These are phyloP conservation scores for Sarcophaga peregrina DNA, from an alignment of 1,140 invertebrate species.

Conservation along the genomic window DNA sequence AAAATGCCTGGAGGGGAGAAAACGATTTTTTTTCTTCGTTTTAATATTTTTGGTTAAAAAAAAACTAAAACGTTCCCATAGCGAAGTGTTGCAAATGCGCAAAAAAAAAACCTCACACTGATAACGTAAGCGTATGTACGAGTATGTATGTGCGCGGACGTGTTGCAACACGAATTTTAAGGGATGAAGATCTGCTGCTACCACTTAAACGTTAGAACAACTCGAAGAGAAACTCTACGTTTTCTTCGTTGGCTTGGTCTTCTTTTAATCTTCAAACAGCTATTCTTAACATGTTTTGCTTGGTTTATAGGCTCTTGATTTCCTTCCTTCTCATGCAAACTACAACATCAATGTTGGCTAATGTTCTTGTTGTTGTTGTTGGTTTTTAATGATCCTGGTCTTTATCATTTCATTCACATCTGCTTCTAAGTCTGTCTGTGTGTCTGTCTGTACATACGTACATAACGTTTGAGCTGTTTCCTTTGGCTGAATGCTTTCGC, in stretches of 20 bases:
- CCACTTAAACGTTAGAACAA: too few species aligned
- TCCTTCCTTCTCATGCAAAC: not conserved
- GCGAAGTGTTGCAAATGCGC: not conserved
- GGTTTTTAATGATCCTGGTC: not conserved
- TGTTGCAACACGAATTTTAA: not conserved
- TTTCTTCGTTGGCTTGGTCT: not conserved
- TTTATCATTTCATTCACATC: not conserved
- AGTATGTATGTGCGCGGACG: not conserved
- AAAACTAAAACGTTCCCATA: not conserved
- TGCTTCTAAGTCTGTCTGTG: not conserved
- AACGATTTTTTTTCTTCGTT: not conserved
- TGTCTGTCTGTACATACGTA: not conserved
- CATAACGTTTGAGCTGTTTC: not conserved
- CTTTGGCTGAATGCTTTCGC: not conserved
- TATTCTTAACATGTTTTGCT: conserved; percentile 6
- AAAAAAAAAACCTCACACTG: not conserved
- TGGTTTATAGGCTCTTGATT: not conserved
- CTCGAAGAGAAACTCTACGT: too few species aligned
- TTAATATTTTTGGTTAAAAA: not conserved
- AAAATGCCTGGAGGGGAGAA: not conserved
- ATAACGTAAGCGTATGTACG: not conserved
- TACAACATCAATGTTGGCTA: too few species aligned
- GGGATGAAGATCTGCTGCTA: not conserved
- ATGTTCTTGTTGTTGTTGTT: not conserved
- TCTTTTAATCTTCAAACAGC: not conserved